These are phyloP conservation scores for Tragelaphus scriptus DNA, from an alignment of 2,113 vertebrate species.

Conservation along the genomic window DNA sequence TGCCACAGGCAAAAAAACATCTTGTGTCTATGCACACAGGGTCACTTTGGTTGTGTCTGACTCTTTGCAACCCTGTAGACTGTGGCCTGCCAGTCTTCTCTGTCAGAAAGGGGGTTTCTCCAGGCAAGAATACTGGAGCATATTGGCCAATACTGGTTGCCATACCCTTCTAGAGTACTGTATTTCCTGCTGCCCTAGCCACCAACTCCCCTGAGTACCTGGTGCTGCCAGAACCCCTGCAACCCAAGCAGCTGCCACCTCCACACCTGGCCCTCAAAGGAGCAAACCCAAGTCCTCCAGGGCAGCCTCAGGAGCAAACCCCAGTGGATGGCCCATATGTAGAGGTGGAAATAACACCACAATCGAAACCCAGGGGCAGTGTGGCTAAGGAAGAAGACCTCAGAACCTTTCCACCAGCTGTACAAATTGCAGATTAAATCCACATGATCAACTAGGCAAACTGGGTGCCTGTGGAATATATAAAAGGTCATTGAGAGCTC, in stretches of 20 bases:
- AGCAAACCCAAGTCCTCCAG: neutral
- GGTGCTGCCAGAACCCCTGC: neutral
- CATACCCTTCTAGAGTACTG: neutral
- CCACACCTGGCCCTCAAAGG: neutral
- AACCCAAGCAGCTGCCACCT: neutral
- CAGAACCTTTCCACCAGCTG: neutral
- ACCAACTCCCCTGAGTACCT: neutral
- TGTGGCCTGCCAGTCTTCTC: neutral
- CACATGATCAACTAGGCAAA: neutral
- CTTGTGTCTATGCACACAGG: neutral
- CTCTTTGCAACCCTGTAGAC: neutral
- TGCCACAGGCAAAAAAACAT: neutral
- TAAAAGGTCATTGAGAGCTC: neutral
- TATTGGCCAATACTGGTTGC: neutral
- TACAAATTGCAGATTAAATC: neutral
- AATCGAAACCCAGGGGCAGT: neutral
- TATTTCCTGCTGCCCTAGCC: neutral
- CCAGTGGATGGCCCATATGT: neutral
- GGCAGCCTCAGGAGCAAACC: neutral
- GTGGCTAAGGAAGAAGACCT: neutral
- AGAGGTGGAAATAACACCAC: neutral
- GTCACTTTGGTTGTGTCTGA: neutral
- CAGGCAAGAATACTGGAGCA: neutral
- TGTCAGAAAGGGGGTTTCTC: accelerated
- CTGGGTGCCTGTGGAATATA: neutral